Percentiles rank a stretch among this genome's conserved stretches.
phyloP scores from a whole-genome alignment of 2,113 vertebrate species.

The Solea solea region DNA sequence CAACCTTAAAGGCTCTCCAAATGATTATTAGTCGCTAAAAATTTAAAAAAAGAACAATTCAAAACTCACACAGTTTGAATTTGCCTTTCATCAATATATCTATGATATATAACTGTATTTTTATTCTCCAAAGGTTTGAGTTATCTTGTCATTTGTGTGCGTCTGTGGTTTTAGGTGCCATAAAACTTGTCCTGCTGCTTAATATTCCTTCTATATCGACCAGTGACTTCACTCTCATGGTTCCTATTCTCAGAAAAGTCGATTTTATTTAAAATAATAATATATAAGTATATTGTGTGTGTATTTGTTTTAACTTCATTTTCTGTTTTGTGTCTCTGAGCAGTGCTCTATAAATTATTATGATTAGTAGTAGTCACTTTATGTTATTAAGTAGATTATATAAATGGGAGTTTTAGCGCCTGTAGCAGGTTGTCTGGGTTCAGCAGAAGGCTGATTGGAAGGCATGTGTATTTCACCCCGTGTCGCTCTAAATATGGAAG shows the following conservation, averaged over 20 bases:
- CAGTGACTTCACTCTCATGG: background rate
- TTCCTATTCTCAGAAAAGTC: too few species aligned
- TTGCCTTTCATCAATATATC: too few species aligned
- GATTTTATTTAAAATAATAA: too few species aligned
- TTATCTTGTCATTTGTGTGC: background rate
- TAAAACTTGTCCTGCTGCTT: too few species aligned
- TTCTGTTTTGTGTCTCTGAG: too few species aligned
- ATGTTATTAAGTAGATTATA: background rate
- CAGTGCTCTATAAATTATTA: too few species aligned
- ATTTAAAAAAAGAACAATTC: too few species aligned
- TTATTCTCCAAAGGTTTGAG: background rate
- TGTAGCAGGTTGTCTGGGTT: constrained; percentile 48
- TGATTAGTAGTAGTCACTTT: too few species aligned
- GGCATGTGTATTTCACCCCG: constrained; percentile 71
- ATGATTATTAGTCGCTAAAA: too few species aligned
- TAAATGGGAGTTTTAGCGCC: constrained; percentile 10
- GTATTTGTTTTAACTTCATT: too few species aligned
- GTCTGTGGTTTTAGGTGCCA: background rate
- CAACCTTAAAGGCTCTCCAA: too few species aligned
- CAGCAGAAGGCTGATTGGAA: constrained; percentile 65
- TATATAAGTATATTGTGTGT: too few species aligned
- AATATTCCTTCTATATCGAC: background rate
- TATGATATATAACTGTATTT: background rate
- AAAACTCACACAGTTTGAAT: background rate
- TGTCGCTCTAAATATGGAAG: constrained; percentile 83